Conservation (phyloP, 2,113 vertebrate genomes). For the Trogon surrucura region DNA sequence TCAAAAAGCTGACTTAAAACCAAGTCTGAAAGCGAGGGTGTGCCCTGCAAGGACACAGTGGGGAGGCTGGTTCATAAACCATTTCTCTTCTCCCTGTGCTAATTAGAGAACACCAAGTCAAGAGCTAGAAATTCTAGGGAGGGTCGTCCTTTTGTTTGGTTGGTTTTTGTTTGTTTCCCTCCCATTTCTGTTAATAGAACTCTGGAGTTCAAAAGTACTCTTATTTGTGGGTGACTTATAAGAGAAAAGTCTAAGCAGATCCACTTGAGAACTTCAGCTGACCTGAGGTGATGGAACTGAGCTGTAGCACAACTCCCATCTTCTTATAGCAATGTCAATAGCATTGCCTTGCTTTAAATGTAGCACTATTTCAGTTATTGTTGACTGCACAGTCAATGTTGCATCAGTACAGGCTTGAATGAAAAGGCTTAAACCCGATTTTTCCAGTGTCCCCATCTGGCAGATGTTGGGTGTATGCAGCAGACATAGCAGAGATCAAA, state of each 20-base stretch:
- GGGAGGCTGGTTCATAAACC: not conserved
- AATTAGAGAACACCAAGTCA: not conserved
- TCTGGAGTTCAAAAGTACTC: not conserved
- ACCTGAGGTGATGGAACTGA: not conserved
- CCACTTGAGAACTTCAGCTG: not conserved
- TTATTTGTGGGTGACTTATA: not conserved
- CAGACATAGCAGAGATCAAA: not conserved
- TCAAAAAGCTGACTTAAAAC: not conserved
- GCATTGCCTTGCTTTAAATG: not conserved
- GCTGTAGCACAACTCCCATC: not conserved
- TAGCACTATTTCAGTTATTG: not conserved
- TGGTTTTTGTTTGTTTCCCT: rapidly evolving
- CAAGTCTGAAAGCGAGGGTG: not conserved
- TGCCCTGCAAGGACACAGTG: not conserved
- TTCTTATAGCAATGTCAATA: not conserved
- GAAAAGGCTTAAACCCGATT: not conserved
- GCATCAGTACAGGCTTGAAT: not conserved
- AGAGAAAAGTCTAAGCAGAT: not conserved
- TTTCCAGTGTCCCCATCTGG: not conserved
- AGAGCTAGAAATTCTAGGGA: not conserved
- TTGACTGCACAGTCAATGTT: not conserved
- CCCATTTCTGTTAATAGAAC: not conserved
- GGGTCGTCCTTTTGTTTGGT: too few relatives aligned
- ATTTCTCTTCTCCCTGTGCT: not conserved
- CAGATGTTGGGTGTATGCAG: not conserved